A percentile compares a stretch with the other conserved stretches of the same genome.
These are phyloP conservation scores for Halocynthia roretzi DNA, from an alignment of 23 tunicate genomes.

Conservation along the genomic window DNA sequence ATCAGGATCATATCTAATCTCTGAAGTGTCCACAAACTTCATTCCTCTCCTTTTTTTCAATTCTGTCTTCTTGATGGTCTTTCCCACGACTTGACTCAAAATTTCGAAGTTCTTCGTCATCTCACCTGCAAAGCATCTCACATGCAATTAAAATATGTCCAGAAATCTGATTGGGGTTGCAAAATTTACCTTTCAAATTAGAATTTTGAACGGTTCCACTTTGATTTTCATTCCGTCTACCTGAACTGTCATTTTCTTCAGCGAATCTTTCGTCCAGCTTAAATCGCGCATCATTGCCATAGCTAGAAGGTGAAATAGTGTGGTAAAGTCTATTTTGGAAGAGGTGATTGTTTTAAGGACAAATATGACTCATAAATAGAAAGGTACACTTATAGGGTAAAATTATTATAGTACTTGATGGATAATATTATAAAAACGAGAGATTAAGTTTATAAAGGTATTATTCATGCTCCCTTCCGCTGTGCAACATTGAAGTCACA, in stretches of 20 bases:
- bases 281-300: not conserved
- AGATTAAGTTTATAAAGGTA: too few species aligned
- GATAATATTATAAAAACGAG: too few species aligned
- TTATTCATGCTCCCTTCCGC: too few species aligned
- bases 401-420: too few species aligned
- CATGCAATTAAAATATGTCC: not conserved
- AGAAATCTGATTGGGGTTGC: not conserved
- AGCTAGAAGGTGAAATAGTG: not conserved
- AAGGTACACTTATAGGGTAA: too few species aligned
- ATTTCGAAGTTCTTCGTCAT: not conserved
- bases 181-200: not conserved
- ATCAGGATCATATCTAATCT: not conserved
- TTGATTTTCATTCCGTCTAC: not conserved
- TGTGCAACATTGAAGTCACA: too few species aligned
- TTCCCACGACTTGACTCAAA: slow-evolving; percentile 1
- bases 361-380: not conserved
- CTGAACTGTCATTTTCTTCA: slow-evolving; percentile 3
- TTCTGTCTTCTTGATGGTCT: not conserved
- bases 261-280: slow-evolving; percentile 2
- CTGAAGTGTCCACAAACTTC: slow-evolving; percentile 1
- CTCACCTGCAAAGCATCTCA: not conserved
- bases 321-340: not conserved
- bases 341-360: not conserved
- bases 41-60: not conserved
- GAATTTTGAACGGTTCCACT: too few species aligned